Evolutionary conservation across 2,888 invertebrate genomes (phyloP), one percentile per base, ranked within the genome.

Genomic region (Sisyra nigra): DNA sequence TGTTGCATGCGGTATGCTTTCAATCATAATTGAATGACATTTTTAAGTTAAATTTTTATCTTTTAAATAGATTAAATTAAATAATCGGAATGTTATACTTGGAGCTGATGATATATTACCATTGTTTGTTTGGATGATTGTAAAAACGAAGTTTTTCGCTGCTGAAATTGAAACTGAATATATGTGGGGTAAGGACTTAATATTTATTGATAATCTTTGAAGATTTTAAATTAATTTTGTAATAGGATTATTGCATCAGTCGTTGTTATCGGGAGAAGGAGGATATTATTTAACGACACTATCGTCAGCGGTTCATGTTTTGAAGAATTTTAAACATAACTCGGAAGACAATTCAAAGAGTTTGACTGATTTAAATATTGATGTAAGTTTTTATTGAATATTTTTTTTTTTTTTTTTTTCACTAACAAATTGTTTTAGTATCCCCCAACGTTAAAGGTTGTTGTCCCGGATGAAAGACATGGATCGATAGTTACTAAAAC

Each of bases 81-180:
- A 24, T 24, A 24, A 24, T 24, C 24, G 24, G 7, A 24, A 24
- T 24, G 24, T 24, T 24, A 24, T 69, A 14, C 63, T 88, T 10
- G 85, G 86, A 6, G 86, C 87, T 9, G 87, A 88, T 60, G 94
- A 94, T 56, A 80, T 94, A 48, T 71, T 96, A 44, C 92, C 93
- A 1, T 76, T 93, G 44, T 74, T 96, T 40, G 89, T 93, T 44
- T 92, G 87, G 79, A 83, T 92, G 8, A 70, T 96, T 50, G 87
- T 92, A 1, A 83, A 87, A 48, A 85, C 87, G 51, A 84, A 86
- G 30, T 78, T 92, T 53, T 82, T 93, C 6, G 83, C 88, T 24
- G 93, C 91, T 1, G 94, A 96, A 65, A 76, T 94, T 45, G 94
- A 96, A 60, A 91, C 92, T 0, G 92, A 93, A 58, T 86, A 92